These are phyloP conservation scores for Boloria selene DNA, from an alignment of 2,888 invertebrate species.

Conservation along the genomic window DNA sequence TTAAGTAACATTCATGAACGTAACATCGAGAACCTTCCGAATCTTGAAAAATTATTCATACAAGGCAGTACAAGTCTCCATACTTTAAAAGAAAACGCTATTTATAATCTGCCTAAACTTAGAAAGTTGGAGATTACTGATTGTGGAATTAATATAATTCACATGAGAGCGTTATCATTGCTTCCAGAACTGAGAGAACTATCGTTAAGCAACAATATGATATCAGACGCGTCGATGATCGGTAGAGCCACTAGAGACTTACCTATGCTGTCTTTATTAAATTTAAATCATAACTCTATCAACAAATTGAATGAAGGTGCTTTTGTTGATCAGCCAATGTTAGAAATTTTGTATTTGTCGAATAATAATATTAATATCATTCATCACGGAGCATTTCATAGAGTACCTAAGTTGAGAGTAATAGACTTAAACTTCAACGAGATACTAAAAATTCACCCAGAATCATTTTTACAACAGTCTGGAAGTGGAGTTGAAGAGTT, in stretches of 20 bases:
- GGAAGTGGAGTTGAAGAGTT: constrained; percentile 90
- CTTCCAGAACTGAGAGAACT: constrained; percentile 88
- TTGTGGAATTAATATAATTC: constrained; percentile 89
- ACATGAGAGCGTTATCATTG: constrained; percentile 88
- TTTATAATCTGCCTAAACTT: constrained; percentile 86
- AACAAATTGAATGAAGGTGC: constrained; percentile 88
- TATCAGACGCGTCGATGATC: constrained; percentile 90
- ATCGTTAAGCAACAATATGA: constrained; percentile 86
- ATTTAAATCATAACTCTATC: constrained; percentile 87
- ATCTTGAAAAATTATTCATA: constrained; percentile 88
- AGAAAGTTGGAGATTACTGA: constrained; percentile 88
- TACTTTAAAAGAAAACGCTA: constrained; percentile 87
- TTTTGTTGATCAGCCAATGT: constrained; percentile 88
- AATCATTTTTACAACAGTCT: constrained; percentile 89
- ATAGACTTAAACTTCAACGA: constrained; percentile 90
- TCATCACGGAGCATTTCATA: constrained; percentile 90
- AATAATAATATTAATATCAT: constrained; percentile 89
- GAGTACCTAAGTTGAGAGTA: constrained; percentile 87
- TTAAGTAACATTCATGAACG: constrained; percentile 85
- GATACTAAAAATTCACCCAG: constrained; percentile 89
- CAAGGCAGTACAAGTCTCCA: constrained; percentile 86
- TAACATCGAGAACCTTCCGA: constrained; percentile 87
- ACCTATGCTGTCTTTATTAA: constrained; percentile 86
- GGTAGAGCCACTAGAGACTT: constrained; percentile 90
- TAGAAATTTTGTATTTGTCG: constrained; percentile 86